Conservation (phyloP, 2,888 invertebrate species). For the Caenorhabditis angaria region DNA sequence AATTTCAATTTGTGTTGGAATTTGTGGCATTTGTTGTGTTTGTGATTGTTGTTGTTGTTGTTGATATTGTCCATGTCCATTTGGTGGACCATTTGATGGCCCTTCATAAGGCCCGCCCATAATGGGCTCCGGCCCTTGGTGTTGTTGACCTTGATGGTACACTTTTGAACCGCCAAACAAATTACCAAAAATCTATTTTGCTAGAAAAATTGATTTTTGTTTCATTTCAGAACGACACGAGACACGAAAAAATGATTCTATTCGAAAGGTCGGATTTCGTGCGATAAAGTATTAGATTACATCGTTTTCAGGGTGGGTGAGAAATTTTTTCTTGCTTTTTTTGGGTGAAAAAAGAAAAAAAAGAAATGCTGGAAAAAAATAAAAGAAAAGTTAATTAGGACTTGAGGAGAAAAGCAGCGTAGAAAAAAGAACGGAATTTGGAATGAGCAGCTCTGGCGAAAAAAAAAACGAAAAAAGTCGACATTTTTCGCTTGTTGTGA, state of each 20-base stretch:
- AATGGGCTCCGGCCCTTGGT: not conserved
- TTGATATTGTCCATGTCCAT: conserved; percentile 10
- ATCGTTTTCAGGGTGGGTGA: not conserved
- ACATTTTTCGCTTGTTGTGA: not conserved
- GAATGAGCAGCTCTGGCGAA: conserved; percentile 2
- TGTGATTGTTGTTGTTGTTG: conserved; percentile 13
- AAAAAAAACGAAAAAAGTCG: not conserved
- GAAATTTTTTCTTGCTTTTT: not conserved
- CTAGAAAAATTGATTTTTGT: too few species aligned
- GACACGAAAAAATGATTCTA: too few species aligned
- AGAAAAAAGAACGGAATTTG: not conserved
- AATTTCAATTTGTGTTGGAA: conserved; percentile 56
- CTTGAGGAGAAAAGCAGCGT: not conserved
- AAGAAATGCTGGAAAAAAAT: not conserved
- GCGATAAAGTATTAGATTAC: not conserved
- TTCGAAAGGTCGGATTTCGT: not conserved
- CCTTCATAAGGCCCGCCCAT: not conserved
- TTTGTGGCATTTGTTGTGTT: conserved; percentile 7
- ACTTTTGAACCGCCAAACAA: not conserved
- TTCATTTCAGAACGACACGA: too few species aligned
- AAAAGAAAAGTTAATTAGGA: conserved; percentile 4
- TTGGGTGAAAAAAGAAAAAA: not conserved
- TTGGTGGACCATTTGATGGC: not conserved
- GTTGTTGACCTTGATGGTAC: not conserved
- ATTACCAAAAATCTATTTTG: not conserved